Percentiles rank a stretch among this genome's conserved stretches.
Conservation (phyloP, 1,140 invertebrate species). For the Patella vulgata region DNA sequence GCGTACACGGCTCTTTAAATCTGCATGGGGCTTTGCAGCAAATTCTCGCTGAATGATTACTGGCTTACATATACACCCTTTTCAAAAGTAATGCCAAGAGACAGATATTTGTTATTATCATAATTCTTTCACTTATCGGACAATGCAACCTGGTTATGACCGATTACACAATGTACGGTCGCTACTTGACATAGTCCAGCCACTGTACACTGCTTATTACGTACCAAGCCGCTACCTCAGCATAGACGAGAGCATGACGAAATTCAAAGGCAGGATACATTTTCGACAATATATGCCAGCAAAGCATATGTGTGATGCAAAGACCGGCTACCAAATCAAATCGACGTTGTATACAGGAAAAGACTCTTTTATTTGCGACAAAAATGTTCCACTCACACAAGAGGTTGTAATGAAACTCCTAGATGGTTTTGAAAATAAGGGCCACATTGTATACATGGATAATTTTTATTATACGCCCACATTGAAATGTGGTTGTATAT, state of each 20-base stretch:
- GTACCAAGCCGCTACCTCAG: conserved; percentile 18
- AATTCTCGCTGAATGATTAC: too few species aligned
- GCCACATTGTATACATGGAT: conserved; percentile 14
- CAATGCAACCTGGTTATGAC: conserved; percentile 24
- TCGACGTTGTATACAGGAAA: too few species aligned
- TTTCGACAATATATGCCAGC: conserved; percentile 65
- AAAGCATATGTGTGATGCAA: conserved; percentile 58
- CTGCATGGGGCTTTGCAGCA: too few species aligned
- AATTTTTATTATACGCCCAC: conserved; percentile 18
- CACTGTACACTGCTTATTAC: conserved; percentile 20
- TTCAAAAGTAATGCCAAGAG: too few species aligned
- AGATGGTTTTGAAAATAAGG: neutral
- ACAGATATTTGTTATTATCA: too few species aligned
- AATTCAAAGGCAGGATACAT: conserved; percentile 63
- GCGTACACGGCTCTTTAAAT: too few species aligned
- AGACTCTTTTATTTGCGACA: too few species aligned
- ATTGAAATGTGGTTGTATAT: too few species aligned
- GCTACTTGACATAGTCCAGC: conserved; percentile 20
- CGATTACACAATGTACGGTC: conserved; percentile 35
- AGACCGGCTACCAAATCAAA: too few species aligned
- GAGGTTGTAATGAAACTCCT: conserved; percentile 6
- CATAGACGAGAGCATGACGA: conserved; percentile 66
- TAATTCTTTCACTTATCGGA: conserved; percentile 16
- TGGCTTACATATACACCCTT: too few species aligned
- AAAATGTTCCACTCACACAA: too few species aligned